phyloP scores from a whole-genome alignment of 2,888 invertebrate genomes.

The Kryphioiulus occultus region DNA sequence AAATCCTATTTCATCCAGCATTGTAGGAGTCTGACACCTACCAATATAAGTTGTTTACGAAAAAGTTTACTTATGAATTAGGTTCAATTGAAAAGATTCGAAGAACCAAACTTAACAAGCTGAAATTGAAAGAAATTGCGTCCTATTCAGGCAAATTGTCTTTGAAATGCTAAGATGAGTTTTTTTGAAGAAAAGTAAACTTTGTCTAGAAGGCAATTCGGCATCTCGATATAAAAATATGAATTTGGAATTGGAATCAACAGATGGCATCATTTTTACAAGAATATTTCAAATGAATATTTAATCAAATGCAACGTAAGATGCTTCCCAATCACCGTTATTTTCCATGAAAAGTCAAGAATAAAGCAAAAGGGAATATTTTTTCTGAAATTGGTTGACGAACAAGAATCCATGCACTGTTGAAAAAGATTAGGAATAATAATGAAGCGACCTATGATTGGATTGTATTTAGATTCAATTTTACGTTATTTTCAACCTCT shows the following conservation, averaged over 20 bases:
- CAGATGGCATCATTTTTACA: neutral
- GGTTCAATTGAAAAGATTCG: neutral
- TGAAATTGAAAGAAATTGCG: constrained; percentile 21
- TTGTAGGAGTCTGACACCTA: neutral
- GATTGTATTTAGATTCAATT: too few relatives aligned
- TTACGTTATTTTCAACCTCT: too few relatives aligned
- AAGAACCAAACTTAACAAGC: neutral
- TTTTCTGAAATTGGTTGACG: too few relatives aligned
- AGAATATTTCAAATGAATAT: neutral
- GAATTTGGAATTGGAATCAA: neutral
- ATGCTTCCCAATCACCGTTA: too few relatives aligned
- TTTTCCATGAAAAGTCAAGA: too few relatives aligned
- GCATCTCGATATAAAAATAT: too few relatives aligned
- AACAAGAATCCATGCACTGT: too few relatives aligned
- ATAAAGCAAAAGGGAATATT: too few relatives aligned
- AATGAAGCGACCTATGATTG: too few relatives aligned
- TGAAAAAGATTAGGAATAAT: too few relatives aligned
- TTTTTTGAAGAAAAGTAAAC: neutral
- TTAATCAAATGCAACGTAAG: too few relatives aligned
- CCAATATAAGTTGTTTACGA: neutral
- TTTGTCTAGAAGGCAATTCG: neutral
- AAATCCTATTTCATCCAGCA: neutral
- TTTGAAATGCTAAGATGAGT: neutral
- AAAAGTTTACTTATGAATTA: constrained; percentile 20
- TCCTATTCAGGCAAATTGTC: neutral